Percentiles rank a stretch among this genome's conserved stretches.
phyloP scores from a whole-genome alignment of 1,140 invertebrate genomes.

The Latrodectus geometricus region DNA sequence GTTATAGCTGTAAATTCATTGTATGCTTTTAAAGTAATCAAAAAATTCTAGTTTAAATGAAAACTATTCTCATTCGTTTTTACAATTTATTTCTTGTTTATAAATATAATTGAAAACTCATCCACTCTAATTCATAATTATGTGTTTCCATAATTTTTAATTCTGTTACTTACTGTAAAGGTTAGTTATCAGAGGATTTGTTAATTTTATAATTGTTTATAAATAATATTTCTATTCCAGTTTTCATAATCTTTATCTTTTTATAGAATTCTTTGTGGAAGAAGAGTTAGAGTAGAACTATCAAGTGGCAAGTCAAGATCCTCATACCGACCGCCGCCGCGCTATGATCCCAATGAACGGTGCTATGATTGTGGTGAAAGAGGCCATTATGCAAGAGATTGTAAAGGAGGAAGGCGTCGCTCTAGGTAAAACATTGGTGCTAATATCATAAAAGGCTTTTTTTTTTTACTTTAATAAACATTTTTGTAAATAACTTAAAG shows the following conservation, averaged over 20 bases:
- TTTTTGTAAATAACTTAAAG: neutral
- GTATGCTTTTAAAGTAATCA: too few species aligned
- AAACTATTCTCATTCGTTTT: too few species aligned
- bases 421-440: constrained; percentile 15
- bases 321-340: constrained; percentile 69
- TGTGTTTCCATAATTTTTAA: too few species aligned
- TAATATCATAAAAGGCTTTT: neutral
- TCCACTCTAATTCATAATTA: too few species aligned
- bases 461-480: neutral
- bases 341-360: constrained; percentile 84
- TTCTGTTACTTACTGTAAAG: too few species aligned
- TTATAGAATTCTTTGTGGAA: constrained; percentile 83
- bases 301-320: constrained; percentile 80
- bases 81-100: too few species aligned
- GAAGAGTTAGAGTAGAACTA: constrained; percentile 89
- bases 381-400: constrained; percentile 92
- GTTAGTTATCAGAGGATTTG: too few species aligned
- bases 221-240: neutral
- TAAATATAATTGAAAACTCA: too few species aligned
- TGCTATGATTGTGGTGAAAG: constrained; percentile 93
- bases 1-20: too few species aligned
- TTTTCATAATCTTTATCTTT: constrained; percentile 31
- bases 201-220: neutral
- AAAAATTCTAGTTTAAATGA: too few species aligned
- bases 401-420: constrained; percentile 71